Evolutionary conservation across 2,113 vertebrate genomes (phyloP).

Genomic region (Solenodon paradoxus): DNA sequence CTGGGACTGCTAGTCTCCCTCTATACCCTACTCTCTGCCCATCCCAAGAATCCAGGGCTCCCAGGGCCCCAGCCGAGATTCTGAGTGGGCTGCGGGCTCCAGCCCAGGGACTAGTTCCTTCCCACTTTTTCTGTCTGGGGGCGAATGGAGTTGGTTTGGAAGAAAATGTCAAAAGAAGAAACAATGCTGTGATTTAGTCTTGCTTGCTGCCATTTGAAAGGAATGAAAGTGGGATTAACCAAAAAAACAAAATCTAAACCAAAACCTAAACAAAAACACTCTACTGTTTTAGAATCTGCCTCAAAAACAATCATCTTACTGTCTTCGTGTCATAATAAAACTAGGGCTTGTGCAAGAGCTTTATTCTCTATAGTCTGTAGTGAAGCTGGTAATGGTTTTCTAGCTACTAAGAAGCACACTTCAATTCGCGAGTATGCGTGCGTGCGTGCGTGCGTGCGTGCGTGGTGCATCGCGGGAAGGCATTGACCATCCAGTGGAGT

Average conservation of each 20-base stretch:
- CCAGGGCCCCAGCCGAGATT: background rate
- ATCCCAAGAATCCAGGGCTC: background rate
- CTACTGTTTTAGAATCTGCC: conserved; percentile 54
- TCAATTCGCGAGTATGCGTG: background rate
- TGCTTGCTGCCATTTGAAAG: conserved; percentile 67
- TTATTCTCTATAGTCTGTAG: background rate
- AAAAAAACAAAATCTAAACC: conserved; percentile 55
- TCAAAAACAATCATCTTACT: conserved; percentile 38
- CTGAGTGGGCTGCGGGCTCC: conserved; percentile 6
- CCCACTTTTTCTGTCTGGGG: background rate
- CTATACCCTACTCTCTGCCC: background rate
- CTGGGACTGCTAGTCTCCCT: background rate
- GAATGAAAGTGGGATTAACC: conserved; percentile 74
- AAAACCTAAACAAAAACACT: conserved; percentile 57
- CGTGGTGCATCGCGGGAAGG: background rate
- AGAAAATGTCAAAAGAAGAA: conserved; percentile 35
- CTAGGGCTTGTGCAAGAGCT: background rate
- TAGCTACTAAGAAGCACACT: background rate
- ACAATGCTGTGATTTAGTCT: conserved; percentile 31
- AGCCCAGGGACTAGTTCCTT: background rate
- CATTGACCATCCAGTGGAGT: background rate
- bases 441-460: background rate
- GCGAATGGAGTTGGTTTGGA: background rate
- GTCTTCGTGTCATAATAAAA: conserved; percentile 45
- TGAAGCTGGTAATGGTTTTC: conserved; percentile 15